Evolutionary conservation across 2,113 vertebrate species (phyloP), one percentile per base, ranked within the genome.

Genomic region (Psilopsiagon aymara): DNA sequence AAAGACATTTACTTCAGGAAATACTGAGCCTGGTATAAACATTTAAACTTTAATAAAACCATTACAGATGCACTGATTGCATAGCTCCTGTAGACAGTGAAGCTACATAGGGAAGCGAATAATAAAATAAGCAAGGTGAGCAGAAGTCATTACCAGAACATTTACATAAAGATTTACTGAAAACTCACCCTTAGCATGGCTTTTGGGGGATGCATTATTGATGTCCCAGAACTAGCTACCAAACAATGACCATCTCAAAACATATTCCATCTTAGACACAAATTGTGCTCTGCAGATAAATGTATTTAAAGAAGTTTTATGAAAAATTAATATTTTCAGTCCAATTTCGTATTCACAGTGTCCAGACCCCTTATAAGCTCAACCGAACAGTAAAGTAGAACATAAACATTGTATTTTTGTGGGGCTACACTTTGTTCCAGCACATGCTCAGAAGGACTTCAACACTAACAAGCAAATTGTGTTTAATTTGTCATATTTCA

Each of bases 41-140:
- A 88, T 86, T 93, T 86, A 92, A 94, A 86, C 70, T 94, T 92
- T n/a, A 86, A 91, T 90, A 97, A 91, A 94, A 91, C 71, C 88
- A 74, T 94, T 95, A 82, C 55, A 47, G 33, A 59, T 75, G 52
- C 71, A 71, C 67, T 70, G 78, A 91, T 80, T 95, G 84, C 69
- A 51, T 49, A 60, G 63, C 25, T 88, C 43, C 78, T 86, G 90
- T 80, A 71, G 49, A 85, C 10, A 71, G 25, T 24, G 44, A 85
- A 82, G 51, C 46, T 53, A 55, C 64, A 33, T 14, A 39, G 17
- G 44, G 25, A 82, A 66, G 59, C 46, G 31, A 93, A 71, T 91
- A 91, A 84, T 82, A 64, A 85, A 87, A 76, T 35, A 74, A 73
- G 49, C 41, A 81, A 88, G 52, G 69, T 73, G 59, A 84, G 78